Conservation (phyloP, 2,797 vertebrate genomes). For the Paratrypauchen microcephalus region DNA sequence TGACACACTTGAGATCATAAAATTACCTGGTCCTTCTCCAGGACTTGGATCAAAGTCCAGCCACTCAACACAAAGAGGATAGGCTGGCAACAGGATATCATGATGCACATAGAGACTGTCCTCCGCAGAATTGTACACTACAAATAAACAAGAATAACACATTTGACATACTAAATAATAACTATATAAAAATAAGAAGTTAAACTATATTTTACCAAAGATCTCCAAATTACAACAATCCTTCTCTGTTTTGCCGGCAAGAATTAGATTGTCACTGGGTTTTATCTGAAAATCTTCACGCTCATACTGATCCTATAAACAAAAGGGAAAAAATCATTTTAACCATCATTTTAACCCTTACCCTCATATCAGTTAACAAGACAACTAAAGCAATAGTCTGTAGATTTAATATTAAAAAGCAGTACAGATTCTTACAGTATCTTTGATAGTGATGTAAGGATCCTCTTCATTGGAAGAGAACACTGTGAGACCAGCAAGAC, state of each 20-base stretch:
- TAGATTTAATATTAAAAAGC: background rate
- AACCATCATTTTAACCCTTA: too few relatives aligned
- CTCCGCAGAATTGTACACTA: conserved; percentile 95
- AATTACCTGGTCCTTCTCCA: conserved; percentile 80
- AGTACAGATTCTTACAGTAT: conserved; percentile 80
- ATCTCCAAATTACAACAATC: conserved; percentile 94
- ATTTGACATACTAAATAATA: background rate
- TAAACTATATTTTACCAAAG: conserved; percentile 74
- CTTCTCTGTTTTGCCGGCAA: conserved; percentile 88
- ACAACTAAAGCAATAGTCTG: background rate
- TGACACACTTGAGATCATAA: background rate
- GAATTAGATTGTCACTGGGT: conserved; percentile 88
- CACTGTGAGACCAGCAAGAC: conserved; percentile 89
- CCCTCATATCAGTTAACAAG: background rate
- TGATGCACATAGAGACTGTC: conserved; percentile 94
- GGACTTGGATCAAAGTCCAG: conserved; percentile 96
- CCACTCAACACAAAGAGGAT: conserved; percentile 94
- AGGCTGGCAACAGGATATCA: conserved; percentile 91
- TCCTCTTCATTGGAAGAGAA: conserved; percentile 90
- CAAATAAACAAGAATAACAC: conserved; percentile 4
- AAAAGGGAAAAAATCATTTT: background rate
- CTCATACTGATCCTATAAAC: conserved; percentile 91
- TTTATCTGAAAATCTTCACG: conserved; percentile 94
- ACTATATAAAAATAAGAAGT: background rate
- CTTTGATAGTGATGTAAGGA: conserved; percentile 93